phyloP scores from a whole-genome alignment of 1,140 invertebrate genomes.

The Cydia fagiglandana region DNA sequence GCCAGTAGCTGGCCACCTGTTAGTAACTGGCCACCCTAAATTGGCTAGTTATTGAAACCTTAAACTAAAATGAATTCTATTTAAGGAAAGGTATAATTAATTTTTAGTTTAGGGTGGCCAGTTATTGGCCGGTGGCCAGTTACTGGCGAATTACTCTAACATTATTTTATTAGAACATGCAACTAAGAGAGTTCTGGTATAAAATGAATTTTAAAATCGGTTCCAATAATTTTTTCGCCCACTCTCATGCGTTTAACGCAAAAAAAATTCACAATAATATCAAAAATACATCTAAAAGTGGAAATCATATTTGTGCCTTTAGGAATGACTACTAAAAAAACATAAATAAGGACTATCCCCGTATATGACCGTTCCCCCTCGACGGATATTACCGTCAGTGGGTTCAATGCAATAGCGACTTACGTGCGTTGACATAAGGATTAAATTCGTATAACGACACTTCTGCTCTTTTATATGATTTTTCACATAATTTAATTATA shows the following conservation, averaged over 20 bases:
- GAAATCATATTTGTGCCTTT: slow-evolving; percentile 22
- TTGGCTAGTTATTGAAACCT: too few species aligned
- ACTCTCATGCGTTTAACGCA: slow-evolving; percentile 18
- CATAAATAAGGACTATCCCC: neutral
- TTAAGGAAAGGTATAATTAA: too few species aligned
- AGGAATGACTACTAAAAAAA: slow-evolving; percentile 14
- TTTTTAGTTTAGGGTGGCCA: too few species aligned
- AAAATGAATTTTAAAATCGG: too few species aligned
- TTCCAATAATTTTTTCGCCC: neutral
- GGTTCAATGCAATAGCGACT: neutral
- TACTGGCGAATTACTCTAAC: too few species aligned
- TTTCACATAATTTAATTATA: too few species aligned
- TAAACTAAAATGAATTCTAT: too few species aligned
- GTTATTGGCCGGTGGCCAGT: too few species aligned
- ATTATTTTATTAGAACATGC: too few species aligned
- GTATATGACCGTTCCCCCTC: neutral
- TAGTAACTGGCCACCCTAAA: too few species aligned
- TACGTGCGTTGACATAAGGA: neutral
- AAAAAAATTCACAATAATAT: neutral
- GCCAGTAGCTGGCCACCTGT: too few species aligned
- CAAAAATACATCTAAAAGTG: slow-evolving; percentile 25
- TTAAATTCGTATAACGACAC: neutral
- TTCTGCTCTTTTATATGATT: too few species aligned
- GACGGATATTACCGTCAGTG: neutral
- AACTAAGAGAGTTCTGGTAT: neutral